These are phyloP conservation scores for Eupithecia tripunctaria DNA, from an alignment of 2,888 invertebrate species.

Conservation along the genomic window DNA sequence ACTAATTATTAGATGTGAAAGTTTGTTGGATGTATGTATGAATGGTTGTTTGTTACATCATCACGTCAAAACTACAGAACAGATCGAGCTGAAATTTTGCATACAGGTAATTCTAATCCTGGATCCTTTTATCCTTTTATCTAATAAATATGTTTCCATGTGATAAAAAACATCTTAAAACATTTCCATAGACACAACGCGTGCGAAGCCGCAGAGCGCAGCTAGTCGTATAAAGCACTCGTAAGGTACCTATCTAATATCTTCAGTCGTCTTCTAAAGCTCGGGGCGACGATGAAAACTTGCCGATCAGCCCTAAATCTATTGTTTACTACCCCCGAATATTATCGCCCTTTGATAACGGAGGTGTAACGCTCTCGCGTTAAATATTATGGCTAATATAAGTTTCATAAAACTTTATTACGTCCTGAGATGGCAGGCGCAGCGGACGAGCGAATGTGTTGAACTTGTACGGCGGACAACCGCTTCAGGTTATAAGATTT, in stretches of 20 bases:
- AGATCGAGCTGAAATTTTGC: too few relatives aligned
- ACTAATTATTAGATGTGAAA: too few relatives aligned
- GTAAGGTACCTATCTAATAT: not conserved
- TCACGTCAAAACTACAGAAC: too few relatives aligned
- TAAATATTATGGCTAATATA: constrained; percentile 30
- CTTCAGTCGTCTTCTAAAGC: not conserved
- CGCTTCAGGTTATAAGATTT: not conserved
- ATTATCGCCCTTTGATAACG: constrained; percentile 21
- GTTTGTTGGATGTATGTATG: too few relatives aligned
- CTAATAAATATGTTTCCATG: too few relatives aligned
- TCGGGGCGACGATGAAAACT: constrained; percentile 20
- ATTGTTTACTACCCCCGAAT: constrained; percentile 19
- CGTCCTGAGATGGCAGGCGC: constrained; percentile 3
- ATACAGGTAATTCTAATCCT: too few relatives aligned
- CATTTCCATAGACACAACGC: too few relatives aligned
- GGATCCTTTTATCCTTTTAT: too few relatives aligned
- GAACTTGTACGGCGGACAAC: not conserved
- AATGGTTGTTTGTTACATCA: too few relatives aligned
- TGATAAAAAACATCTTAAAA: too few relatives aligned
- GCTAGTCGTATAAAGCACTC: too few relatives aligned
- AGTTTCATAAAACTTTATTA: constrained; percentile 25
- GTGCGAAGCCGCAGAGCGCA: too few relatives aligned
- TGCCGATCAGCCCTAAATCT: constrained; percentile 21
- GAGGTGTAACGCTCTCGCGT: constrained; percentile 21
- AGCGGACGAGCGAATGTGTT: not conserved